These are phyloP conservation scores for Meloidogyne floridensis DNA, from an alignment of 1,140 invertebrate genomes.

Conservation along the genomic window DNA sequence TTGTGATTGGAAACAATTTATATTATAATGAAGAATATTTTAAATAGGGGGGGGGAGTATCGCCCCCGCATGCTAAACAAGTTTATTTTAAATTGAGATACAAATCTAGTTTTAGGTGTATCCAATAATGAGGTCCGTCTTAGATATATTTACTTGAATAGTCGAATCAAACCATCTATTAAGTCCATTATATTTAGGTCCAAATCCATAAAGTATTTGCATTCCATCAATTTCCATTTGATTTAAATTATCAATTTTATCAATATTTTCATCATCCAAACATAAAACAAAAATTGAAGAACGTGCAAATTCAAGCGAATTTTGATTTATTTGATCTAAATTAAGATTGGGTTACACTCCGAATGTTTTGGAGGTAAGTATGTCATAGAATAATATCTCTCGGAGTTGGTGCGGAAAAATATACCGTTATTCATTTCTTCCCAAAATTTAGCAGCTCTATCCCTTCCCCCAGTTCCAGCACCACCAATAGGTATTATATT, in stretches of 20 bases:
- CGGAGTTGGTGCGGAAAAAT: background rate
- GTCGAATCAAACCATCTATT: constrained; percentile 64
- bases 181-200: constrained; percentile 46
- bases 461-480: constrained; percentile 54
- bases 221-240: constrained; percentile 41
- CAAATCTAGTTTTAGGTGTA: no score
- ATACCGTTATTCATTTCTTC: constrained; percentile 37
- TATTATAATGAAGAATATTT: no score
- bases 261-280: constrained; percentile 45
- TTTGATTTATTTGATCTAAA: constrained; percentile 50
- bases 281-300: constrained; percentile 59
- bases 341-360: no score
- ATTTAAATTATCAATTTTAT: background rate
- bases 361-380: no score
- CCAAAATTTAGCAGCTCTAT: constrained; percentile 53
- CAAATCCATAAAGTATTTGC: constrained; percentile 56
- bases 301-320: constrained; percentile 51
- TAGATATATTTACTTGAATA: constrained; percentile 46
- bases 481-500: constrained; percentile 49
- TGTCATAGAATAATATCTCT: no score
- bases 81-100: no score
- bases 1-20: no score
- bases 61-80: no score
- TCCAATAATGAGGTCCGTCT: no score
- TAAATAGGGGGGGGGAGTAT: no score